Conservation (phyloP, 2,888 invertebrate genomes). For the Tricholauxania praeusta region DNA sequence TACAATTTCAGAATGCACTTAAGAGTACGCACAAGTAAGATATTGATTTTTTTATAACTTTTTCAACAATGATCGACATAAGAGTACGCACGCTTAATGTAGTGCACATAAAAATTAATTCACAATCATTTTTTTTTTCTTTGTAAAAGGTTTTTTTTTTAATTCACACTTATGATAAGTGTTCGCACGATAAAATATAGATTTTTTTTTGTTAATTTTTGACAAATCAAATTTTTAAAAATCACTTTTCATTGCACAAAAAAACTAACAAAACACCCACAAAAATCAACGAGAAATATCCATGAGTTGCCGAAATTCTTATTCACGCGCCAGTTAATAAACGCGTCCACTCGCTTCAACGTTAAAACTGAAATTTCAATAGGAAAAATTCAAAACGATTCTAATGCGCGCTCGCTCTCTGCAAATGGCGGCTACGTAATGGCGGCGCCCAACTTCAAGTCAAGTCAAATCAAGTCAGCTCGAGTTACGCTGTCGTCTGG, state of each 20-base stretch:
- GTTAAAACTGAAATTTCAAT: slow-evolving; percentile 50
- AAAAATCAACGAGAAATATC: neutral
- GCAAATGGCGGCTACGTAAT: slow-evolving; percentile 47
- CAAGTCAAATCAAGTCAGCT: slow-evolving; percentile 13
- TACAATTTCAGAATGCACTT: no score
- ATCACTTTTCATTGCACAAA: neutral
- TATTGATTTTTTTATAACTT: no score
- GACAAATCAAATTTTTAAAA: neutral
- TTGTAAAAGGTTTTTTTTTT: no score
- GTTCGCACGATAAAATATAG: neutral
- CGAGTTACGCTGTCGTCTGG: neutral
- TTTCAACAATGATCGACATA: no score
- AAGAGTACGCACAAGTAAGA: no score
- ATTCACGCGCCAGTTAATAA: slow-evolving; percentile 23
- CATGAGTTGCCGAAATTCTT: slow-evolving; percentile 1
- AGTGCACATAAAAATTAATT: no score
- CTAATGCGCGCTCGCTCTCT: slow-evolving; percentile 47
- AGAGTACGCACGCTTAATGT: no score
- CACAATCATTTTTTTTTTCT: no score
- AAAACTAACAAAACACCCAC: neutral
- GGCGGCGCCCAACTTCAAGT: slow-evolving; percentile 38
- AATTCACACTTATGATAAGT: no score
- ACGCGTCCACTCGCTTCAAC: slow-evolving; percentile 55
- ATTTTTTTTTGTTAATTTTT: neutral
- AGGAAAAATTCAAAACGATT: slow-evolving; percentile 60